A percentile compares a stretch with the other conserved stretches of the same genome.
Conservation (phyloP, 2,888 invertebrate genomes). For the Cataglyphis rosenhaueri region DNA sequence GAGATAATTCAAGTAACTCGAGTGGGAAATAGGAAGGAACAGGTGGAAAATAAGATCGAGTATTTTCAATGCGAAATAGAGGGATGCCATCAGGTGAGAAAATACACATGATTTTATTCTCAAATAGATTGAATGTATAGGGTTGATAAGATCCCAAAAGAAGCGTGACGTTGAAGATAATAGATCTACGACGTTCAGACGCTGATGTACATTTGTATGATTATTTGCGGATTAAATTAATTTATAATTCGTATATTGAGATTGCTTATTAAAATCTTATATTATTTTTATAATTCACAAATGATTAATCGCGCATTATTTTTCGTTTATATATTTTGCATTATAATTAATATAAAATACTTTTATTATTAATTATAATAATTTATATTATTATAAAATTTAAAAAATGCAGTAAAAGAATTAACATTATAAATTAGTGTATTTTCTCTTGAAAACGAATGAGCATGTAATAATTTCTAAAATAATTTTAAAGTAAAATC, state of each 20-base stretch:
- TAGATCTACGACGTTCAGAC: not conserved
- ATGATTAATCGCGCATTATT: not conserved
- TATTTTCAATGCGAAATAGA: slow-evolving; percentile 20
- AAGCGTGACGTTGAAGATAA: not conserved
- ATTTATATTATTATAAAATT: no score
- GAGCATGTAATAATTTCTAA: not conserved
- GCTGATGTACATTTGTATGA: not conserved
- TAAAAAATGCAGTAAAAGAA: not conserved
- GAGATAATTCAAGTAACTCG: not conserved
- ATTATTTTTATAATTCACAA: not conserved
- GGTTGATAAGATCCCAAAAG: not conserved
- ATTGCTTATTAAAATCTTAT: not conserved
- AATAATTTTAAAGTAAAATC: not conserved
- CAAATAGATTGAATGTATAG: slow-evolving; percentile 20
- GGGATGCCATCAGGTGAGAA: slow-evolving; percentile 12
- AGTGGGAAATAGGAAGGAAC: not conserved
- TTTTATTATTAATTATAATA: no score
- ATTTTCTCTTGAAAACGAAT: not conserved
- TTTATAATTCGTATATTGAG: not conserved
- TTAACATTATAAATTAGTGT: not conserved
- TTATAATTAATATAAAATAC: not conserved
- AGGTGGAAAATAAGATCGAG: slow-evolving; percentile 18
- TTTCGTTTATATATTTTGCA: not conserved
- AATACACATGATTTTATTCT: not conserved
- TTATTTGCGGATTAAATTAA: not conserved